Evolutionary conservation across 2,888 invertebrate species (phyloP).

Genomic region (Callyntrura sp.): DNA sequence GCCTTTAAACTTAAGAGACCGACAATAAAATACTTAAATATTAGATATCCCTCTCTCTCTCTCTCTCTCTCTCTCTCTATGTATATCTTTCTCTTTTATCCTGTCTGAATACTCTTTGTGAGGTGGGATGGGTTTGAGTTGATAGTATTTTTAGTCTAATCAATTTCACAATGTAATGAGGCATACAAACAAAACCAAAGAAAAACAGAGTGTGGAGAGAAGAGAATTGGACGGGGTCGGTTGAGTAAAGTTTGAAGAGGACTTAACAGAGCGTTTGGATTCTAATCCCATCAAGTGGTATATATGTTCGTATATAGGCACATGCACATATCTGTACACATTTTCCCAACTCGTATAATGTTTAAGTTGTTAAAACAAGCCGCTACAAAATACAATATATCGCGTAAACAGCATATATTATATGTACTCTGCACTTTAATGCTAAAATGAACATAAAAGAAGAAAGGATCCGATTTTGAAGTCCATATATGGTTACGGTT

Average conservation of each 20-base stretch:
- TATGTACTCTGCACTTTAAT: background rate
- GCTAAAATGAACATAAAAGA: constrained; percentile 46
- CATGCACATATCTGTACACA: too few species aligned
- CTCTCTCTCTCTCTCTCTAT: too few species aligned
- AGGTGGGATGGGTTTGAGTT: background rate
- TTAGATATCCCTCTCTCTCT: too few species aligned
- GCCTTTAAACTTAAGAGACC: background rate
- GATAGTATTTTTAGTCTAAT: constrained; percentile 46
- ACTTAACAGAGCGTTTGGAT: constrained; percentile 80
- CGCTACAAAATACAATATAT: too few species aligned
- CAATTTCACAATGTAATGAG: constrained; percentile 31
- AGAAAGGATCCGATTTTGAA: background rate
- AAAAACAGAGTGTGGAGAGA: constrained; percentile 1
- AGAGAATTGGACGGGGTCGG: constrained; percentile 51
- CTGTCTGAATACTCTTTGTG: background rate
- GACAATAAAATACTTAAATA: background rate
- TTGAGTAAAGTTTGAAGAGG: constrained; percentile 75
- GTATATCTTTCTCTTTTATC: background rate
- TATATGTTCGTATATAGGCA: too few species aligned
- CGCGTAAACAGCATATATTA: too few species aligned
- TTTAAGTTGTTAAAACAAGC: too few species aligned
- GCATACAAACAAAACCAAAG: constrained; percentile 31
- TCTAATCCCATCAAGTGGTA: constrained; percentile 81
- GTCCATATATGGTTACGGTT: background rate
- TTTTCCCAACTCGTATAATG: constrained; percentile 35